Percentiles rank a stretch among this genome's conserved stretches.
phyloP scores from a whole-genome alignment of 2,888 invertebrate species.

The Uropetala carovei region DNA sequence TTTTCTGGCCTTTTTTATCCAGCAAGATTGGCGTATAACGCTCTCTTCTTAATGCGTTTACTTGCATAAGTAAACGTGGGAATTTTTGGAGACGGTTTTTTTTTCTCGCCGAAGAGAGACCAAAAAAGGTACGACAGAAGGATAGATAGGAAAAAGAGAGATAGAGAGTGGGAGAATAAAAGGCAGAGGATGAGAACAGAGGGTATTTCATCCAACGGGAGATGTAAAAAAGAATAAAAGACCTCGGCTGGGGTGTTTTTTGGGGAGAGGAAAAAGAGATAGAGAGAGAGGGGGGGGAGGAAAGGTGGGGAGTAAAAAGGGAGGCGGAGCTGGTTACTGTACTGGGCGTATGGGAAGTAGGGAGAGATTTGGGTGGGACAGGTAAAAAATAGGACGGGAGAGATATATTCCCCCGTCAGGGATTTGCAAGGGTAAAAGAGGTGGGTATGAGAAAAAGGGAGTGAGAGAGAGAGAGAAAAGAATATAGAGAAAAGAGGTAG shows the following conservation, averaged over 20 bases:
- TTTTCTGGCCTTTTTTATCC: not conserved
- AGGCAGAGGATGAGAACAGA: constrained; percentile 4
- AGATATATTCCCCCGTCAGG: not conserved
- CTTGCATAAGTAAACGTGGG: constrained; percentile 60
- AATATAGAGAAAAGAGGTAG: not conserved
- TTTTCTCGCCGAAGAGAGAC: not conserved
- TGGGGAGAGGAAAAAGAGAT: constrained; percentile 17
- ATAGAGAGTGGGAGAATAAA: not conserved
- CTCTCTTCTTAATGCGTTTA: not conserved
- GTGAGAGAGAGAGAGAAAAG: not conserved
- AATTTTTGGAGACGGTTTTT: constrained; percentile 15
- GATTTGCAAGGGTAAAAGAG: constrained; percentile 6
- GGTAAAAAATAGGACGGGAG: not conserved
- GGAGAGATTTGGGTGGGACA: not conserved
- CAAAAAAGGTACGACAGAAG: not conserved
- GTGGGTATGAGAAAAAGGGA: not conserved
- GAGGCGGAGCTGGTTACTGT: not conserved
- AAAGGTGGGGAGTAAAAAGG: not conserved
- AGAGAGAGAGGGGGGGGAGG: not conserved
- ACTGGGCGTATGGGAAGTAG: not conserved
- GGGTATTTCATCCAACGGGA: constrained; percentile 6
- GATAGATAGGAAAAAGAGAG: not conserved
- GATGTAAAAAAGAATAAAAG: constrained; percentile 13
- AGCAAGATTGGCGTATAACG: not conserved
- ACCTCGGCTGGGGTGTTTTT: constrained; percentile 16